phyloP scores from a whole-genome alignment of 92 coral and sea anemone genomes.

The Parazoanthus swiftii region DNA sequence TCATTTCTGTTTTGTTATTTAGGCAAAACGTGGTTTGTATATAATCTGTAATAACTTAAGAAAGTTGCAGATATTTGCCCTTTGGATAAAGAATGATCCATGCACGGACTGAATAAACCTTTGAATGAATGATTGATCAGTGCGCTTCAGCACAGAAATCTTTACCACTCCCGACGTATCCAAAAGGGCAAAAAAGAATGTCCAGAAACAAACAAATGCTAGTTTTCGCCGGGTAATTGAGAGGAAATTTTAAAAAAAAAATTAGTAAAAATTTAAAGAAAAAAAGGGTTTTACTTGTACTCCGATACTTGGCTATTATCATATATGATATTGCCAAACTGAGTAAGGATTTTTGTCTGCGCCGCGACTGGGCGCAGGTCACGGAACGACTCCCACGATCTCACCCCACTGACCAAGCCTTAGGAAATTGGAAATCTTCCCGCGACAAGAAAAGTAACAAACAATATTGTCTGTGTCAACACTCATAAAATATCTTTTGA shows the following conservation, averaged over 20 bases:
- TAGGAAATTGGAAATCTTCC: slow-evolving; percentile 21
- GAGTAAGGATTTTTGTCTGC: neutral
- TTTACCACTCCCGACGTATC: neutral
- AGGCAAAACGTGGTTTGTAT: neutral
- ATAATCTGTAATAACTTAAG: neutral
- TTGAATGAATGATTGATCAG: no score
- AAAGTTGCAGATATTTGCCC: slow-evolving; percentile 1
- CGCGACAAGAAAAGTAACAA: neutral
- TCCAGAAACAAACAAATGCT: neutral
- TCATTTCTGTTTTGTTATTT: neutral
- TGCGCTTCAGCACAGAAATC: neutral
- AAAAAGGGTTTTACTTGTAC: neutral
- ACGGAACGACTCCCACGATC: neutral
- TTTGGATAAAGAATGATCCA: neutral
- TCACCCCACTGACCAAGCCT: slow-evolving; percentile 6
- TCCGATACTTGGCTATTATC: neutral
- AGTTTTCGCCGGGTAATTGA: neutral
- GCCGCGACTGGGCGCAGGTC: neutral
- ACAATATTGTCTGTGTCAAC: neutral
- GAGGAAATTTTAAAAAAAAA: neutral
- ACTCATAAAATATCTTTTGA: neutral
- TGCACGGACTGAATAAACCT: neutral
- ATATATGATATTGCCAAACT: no score
- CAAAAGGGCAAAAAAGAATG: neutral
- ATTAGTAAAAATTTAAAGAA: neutral